phyloP scores from a whole-genome alignment of 1,140 invertebrate species.

The Coelopa frigida region DNA sequence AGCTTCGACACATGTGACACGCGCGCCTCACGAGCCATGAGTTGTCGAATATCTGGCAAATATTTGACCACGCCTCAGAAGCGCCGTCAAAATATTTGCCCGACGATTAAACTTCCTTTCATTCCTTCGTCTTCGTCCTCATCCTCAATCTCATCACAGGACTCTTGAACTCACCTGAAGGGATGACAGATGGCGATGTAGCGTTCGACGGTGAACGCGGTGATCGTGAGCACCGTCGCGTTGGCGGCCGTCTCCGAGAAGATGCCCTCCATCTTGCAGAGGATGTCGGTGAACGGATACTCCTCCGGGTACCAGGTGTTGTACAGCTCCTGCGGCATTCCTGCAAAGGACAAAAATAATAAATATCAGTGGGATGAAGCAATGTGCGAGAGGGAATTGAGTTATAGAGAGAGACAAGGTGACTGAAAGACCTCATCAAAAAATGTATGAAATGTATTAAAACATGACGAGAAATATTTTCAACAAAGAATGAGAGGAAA shows the following conservation, averaged over 20 bases:
- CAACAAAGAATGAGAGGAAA: too few species aligned
- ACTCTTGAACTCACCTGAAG: conserved; percentile 47
- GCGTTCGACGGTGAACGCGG: conserved; percentile 76
- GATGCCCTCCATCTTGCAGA: conserved; percentile 68
- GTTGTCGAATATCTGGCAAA: too few species aligned
- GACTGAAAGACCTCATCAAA: not conserved
- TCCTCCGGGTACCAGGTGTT: conserved; percentile 69
- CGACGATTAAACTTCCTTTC: too few species aligned
- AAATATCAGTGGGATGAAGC: not conserved
- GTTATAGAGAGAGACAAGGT: not conserved
- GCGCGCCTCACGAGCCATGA: too few species aligned
- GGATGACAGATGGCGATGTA: conserved; percentile 81
- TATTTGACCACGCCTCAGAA: too few species aligned
- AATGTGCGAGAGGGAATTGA: not conserved
- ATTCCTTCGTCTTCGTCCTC: too few species aligned
- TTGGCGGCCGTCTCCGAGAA: conserved; percentile 80
- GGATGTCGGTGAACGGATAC: conserved; percentile 66
- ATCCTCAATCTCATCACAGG: too few species aligned
- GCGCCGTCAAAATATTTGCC: too few species aligned
- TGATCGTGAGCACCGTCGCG: conserved; percentile 87
- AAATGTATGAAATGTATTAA: too few species aligned
- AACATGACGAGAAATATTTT: too few species aligned
- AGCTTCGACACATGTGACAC: too few species aligned
- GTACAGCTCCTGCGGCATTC: conserved; percentile 71
- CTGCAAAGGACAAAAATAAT: conserved; percentile 28